Evolutionary conservation across 2,113 vertebrate genomes (phyloP), one percentile per base, ranked within the genome.

Genomic region (Fukomys damarensis): DNA sequence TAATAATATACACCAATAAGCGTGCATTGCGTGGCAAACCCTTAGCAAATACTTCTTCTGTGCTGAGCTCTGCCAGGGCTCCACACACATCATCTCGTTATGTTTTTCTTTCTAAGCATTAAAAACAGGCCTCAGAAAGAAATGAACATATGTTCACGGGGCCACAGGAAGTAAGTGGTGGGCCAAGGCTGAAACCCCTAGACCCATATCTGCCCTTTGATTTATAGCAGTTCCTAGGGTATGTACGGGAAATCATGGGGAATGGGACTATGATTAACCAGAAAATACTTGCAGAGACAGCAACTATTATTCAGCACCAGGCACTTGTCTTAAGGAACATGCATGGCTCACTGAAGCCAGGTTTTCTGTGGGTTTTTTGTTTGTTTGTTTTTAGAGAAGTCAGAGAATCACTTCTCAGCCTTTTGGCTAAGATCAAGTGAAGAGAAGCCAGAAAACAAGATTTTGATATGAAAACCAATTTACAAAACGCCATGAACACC

Each of bases 391-490:
- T 63, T 63, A 8, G 56, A 92, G 82, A 95, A 93, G 68, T 7
- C 66, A 77, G 81, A 28, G 90, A 97, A 93, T 16, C 9, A 9
- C 46, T 49, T 49, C 46, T 49, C 9, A 9, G 46, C 46, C 46
- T 49, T 49, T 49, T 49, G 46, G 46, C 46, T 49, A 49, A 49
- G 46, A 49, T 5, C 46, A 49, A 49, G 46, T 49, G 46, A 86
- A 74, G 56, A 92, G 82, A 95, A 93, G 68, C 9, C 66, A 77
- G 81, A 28, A 93, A 97, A 93, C 16, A 93, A 38, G 7, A 96
- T 93, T 92, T 92, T 88, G 86, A 93, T 41, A 4, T 49, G 6
- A 96, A 92, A 95, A 92, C 24, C 66, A 85, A 38, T 72, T 89
- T 93, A 80, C 43, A 61, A 96, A 88, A 89, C 63, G 32, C 7